A percentile compares a stretch with the other conserved stretches of the same genome.
Evolutionary conservation across 2,888 invertebrate genomes (phyloP).

Genomic region (Tipula vernalis): DNA sequence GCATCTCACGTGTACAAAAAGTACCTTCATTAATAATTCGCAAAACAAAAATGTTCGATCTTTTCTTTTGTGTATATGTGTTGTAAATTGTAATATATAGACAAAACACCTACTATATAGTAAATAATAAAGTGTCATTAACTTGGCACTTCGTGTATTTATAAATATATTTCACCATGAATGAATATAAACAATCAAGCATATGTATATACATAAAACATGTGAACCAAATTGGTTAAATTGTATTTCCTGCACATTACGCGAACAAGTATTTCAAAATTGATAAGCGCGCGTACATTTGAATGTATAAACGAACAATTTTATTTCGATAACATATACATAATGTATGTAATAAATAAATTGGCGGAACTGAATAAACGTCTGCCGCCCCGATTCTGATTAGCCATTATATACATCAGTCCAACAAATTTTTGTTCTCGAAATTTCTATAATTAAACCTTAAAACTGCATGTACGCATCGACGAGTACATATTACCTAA

Average conservation of each 20-base stretch:
- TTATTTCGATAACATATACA: background rate
- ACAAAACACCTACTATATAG: background rate
- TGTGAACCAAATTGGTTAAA: slow-evolving; percentile 4
- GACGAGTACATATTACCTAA: background rate
- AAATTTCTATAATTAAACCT: background rate
- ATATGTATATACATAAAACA: background rate
- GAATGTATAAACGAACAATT: background rate
- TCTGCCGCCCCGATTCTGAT: background rate
- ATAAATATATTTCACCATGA: background rate
- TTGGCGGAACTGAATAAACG: background rate
- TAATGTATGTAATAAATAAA: background rate
- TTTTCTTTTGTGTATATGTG: background rate
- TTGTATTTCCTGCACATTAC: background rate
- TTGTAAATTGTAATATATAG: background rate
- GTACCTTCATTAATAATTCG: background rate
- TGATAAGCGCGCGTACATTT: background rate
- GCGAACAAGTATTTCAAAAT: background rate
- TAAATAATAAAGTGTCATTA: background rate
- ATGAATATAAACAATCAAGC: background rate
- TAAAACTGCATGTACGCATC: background rate
- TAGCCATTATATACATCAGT: background rate
- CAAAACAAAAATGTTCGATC: background rate
- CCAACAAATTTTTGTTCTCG: background rate
- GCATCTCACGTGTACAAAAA: background rate
- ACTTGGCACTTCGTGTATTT: background rate